A percentile compares a stretch with the other conserved stretches of the same genome.
Conservation (phyloP, 2,797 vertebrate species). For the Sarcoramphus papa region DNA sequence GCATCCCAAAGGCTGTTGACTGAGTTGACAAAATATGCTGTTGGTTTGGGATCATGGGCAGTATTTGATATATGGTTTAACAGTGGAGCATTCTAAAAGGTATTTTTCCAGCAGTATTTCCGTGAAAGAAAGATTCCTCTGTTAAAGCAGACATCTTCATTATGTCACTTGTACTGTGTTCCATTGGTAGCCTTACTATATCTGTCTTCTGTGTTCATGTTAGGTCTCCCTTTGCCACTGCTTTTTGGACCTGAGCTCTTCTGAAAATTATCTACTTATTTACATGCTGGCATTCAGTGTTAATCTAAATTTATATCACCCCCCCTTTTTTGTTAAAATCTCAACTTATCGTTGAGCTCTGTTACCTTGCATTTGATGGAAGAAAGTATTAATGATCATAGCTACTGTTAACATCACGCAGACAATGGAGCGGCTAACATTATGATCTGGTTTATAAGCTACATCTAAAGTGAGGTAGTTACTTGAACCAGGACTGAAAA, state of each 20-base stretch:
- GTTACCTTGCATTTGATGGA: background rate
- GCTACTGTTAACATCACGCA: background rate
- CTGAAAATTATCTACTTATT: background rate
- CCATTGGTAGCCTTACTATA: background rate
- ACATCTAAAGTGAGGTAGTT: background rate
- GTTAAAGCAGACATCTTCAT: background rate
- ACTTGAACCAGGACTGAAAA: background rate
- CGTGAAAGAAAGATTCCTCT: background rate
- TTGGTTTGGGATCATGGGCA: background rate
- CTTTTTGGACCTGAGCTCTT: background rate
- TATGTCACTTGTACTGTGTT: background rate
- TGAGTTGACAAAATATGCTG: background rate
- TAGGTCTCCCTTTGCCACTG: background rate
- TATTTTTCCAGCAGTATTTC: background rate
- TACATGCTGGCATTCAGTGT: background rate
- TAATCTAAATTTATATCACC: too few species aligned
- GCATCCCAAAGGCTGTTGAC: background rate
- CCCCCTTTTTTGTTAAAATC: background rate
- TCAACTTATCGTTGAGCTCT: background rate
- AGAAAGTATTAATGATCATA: background rate
- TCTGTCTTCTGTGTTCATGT: background rate
- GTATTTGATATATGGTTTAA: background rate
- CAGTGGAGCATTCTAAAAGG: background rate
- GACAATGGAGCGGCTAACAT: background rate
- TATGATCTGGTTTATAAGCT: background rate